phyloP scores from a whole-genome alignment of 92 coral and sea anemone species.

The Blastomussa wellsi region DNA sequence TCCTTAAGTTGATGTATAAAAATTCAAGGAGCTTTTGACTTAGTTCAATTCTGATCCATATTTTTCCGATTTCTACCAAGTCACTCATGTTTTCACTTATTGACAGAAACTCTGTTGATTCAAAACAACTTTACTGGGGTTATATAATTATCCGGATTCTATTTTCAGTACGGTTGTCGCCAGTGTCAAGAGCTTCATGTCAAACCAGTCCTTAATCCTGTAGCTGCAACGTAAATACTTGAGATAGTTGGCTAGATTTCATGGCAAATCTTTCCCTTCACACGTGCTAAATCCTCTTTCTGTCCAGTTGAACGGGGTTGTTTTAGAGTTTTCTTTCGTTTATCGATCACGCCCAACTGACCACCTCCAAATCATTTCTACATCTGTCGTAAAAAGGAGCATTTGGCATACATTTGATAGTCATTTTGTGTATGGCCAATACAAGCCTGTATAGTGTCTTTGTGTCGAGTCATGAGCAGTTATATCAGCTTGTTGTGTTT shows the following conservation, averaged over 20 bases:
- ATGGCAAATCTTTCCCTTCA: not conserved
- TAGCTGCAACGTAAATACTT: not conserved
- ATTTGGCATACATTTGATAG: not conserved
- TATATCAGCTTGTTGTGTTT: not conserved
- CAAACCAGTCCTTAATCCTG: constrained; percentile 1
- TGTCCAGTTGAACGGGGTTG: not conserved
- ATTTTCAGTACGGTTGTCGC: constrained; percentile 1
- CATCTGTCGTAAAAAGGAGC: not conserved
- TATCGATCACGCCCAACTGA: not conserved
- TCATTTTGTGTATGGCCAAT: not conserved
- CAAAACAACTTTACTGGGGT: constrained; percentile 10
- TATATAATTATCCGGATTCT: not conserved
- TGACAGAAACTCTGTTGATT: not conserved
- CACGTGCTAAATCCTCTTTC: not conserved
- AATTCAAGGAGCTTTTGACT: not conserved
- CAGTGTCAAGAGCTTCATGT: constrained; percentile 7
- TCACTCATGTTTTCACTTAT: not conserved
- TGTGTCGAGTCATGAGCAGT: not conserved
- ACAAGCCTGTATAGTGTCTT: too few species aligned
- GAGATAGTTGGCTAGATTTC: not conserved
- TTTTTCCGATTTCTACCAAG: not conserved
- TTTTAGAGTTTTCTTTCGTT: not conserved
- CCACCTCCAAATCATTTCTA: not conserved
- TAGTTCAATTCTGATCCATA: not conserved
- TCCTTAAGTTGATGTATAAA: not conserved